Evolutionary conservation across 1,140 invertebrate species (phyloP).

Genomic region (Bombus sibiricus): DNA sequence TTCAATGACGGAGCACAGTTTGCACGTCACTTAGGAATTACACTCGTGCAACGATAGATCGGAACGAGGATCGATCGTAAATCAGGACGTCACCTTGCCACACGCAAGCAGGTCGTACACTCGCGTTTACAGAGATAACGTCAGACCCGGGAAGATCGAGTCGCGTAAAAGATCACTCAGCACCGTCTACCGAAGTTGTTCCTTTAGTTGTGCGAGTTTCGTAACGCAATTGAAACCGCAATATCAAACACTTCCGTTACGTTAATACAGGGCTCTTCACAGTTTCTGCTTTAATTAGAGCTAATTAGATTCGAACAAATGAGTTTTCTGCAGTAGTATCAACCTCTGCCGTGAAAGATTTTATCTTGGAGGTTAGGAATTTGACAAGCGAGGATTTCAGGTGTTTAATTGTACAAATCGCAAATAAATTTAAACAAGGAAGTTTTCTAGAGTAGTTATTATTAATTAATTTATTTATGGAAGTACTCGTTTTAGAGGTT

Average conservation of each 20-base stretch:
- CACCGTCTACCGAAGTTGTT: not conserved
- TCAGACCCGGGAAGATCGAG: not conserved
- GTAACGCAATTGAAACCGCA: not conserved
- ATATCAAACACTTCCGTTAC: not conserved
- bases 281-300: not conserved
- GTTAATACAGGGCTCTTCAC: not conserved
- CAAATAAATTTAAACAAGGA: not conserved
- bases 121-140: not conserved
- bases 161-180: not conserved
- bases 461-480: not conserved
- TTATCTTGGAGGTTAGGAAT: not conserved
- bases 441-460: rapidly evolving
- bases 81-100: not conserved
- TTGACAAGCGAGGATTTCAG: not conserved
- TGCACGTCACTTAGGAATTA: not conserved
- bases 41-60: not conserved
- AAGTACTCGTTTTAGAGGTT: not conserved
- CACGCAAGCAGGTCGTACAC: not conserved
- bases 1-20: not conserved
- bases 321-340: not conserved
- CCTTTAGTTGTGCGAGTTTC: not conserved
- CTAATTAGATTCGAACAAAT: not conserved
- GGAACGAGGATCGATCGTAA: not conserved
- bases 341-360: not conserved
- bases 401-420: not conserved